These are phyloP conservation scores for Girardinichthys multiradiatus DNA, from an alignment of 2,113 vertebrate genomes.

Conservation along the genomic window DNA sequence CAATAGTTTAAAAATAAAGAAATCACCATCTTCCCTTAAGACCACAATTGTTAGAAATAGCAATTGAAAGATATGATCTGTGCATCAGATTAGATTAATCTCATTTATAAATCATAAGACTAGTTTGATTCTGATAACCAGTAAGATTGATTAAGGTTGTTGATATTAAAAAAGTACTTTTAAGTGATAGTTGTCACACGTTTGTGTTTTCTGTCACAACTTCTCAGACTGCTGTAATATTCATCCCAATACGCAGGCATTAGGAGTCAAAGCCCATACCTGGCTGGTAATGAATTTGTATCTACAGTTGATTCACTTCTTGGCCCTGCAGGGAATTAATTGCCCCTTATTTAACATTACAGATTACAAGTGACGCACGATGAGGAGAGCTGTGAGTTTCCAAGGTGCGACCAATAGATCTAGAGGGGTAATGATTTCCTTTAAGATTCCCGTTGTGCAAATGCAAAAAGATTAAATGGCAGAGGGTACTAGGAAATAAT, in stretches of 20 bases:
- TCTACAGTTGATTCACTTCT: constrained; percentile 58
- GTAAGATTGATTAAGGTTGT: background rate
- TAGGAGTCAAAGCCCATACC: constrained; percentile 41
- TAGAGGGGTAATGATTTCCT: constrained; percentile 70
- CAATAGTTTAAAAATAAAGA: background rate
- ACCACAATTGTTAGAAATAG: background rate
- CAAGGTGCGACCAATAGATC: constrained; percentile 77
- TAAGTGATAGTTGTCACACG: too few species aligned
- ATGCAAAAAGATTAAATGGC: constrained; percentile 74
- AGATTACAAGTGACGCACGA: constrained; percentile 76
- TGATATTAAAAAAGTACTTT: background rate
- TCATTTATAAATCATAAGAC: background rate
- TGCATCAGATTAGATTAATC: background rate
- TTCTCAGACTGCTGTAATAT: constrained; percentile 41
- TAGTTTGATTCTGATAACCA: background rate
- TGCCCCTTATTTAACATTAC: constrained; percentile 81
- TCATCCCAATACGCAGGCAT: constrained; percentile 34
- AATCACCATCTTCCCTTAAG: background rate
- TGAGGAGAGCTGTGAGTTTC: constrained; percentile 62
- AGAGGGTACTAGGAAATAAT: constrained; percentile 73
- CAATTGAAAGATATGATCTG: background rate
- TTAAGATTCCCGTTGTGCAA: constrained; percentile 75
- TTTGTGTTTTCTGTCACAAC: constrained; percentile 16
- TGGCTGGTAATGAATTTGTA: constrained; percentile 72
- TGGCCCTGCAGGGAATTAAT: constrained; percentile 78